Percentiles rank a stretch among this genome's conserved stretches.
phyloP scores from a whole-genome alignment of 1,140 invertebrate genomes.

The Caenorhabditis inopinata region DNA sequence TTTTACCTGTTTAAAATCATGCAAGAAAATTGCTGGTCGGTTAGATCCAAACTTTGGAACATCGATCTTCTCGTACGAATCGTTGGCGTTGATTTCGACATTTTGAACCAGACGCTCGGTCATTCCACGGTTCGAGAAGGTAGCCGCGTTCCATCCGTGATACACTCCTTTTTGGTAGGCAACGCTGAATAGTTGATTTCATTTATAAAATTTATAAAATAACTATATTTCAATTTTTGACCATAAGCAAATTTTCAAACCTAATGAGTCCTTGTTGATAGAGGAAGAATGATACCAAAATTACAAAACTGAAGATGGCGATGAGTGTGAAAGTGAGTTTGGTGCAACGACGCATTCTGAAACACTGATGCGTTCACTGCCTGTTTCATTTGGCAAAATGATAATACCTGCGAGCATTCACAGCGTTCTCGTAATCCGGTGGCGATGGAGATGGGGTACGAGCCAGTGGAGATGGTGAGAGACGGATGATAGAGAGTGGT shows the following conservation, averaged over 20 bases:
- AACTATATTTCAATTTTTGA: neutral
- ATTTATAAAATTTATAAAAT: neutral
- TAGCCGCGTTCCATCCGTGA: slow-evolving; percentile 41
- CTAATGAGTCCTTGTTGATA: slow-evolving; percentile 62
- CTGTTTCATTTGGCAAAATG: neutral
- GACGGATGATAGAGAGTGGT: slow-evolving; percentile 43
- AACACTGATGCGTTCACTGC: neutral
- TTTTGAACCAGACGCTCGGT: slow-evolving; percentile 64
- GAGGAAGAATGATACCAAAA: slow-evolving; percentile 62
- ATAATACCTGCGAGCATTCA: slow-evolving; percentile 30
- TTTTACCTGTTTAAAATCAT: slow-evolving; percentile 66
- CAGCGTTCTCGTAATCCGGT: slow-evolving; percentile 40
- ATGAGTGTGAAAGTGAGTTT: slow-evolving; percentile 54
- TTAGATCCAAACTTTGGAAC: slow-evolving; percentile 67
- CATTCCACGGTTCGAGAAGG: slow-evolving; percentile 47
- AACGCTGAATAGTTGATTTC: slow-evolving; percentile 33
- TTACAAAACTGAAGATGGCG: slow-evolving; percentile 58
- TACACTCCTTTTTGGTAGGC: slow-evolving; percentile 42
- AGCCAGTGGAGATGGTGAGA: slow-evolving; percentile 41
- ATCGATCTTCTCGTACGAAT: slow-evolving; percentile 65
- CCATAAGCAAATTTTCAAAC: no score
- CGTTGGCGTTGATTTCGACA: slow-evolving; percentile 58
- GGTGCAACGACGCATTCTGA: slow-evolving; percentile 39
- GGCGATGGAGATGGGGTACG: slow-evolving; percentile 41
- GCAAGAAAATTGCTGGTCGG: slow-evolving; percentile 65